Conservation (phyloP, 2,113 vertebrate species). For the Zosterops borbonicus region DNA sequence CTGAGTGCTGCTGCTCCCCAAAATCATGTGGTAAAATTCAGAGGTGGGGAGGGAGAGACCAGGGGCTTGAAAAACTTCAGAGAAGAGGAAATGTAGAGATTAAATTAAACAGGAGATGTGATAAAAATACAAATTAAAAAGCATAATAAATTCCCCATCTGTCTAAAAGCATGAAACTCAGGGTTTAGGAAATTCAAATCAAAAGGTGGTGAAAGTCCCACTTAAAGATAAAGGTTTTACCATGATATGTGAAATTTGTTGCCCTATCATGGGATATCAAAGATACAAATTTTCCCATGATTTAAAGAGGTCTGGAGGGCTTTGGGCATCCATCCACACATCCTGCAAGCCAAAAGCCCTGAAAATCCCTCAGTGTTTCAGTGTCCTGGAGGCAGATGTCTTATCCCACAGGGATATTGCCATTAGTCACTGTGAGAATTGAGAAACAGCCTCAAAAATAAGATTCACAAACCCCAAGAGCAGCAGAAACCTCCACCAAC, state of each 20-base stretch:
- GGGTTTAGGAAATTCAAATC: neutral
- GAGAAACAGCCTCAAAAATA: neutral
- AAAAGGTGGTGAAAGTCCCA: neutral
- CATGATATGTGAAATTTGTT: neutral
- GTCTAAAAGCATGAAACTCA: neutral
- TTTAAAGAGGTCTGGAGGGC: neutral
- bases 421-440: neutral
- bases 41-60: neutral
- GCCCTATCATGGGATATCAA: neutral
- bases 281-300: neutral
- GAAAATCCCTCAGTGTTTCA: neutral
- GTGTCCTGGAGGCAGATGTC: neutral
- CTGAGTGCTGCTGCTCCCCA: neutral
- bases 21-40: neutral
- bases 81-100: neutral
- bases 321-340: neutral
- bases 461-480: neutral
- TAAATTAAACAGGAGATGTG: fast-evolving
- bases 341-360: neutral
- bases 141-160: neutral
- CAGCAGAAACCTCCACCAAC: neutral
- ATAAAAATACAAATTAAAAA: neutral
- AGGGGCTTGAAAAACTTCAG: neutral
- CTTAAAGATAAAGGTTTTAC: neutral
- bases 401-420: neutral